phyloP scores from a whole-genome alignment of 1,140 invertebrate species.

The Conus ventricosus region DNA sequence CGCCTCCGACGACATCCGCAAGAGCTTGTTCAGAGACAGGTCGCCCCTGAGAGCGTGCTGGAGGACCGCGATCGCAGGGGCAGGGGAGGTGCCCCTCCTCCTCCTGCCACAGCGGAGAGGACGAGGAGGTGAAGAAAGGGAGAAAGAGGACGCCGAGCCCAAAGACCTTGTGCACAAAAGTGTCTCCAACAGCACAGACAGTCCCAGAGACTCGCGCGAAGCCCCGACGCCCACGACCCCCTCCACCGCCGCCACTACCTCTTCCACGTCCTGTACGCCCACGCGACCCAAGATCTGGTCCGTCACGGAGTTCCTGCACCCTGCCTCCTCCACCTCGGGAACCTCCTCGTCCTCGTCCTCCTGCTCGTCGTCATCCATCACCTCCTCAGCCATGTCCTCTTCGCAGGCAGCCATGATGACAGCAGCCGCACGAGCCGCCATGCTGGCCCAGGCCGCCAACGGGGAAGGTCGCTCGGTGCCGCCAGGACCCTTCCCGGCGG shows the following conservation, averaged over 20 bases:
- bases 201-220: background rate
- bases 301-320: constrained; percentile 53
- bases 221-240: constrained; percentile 15
- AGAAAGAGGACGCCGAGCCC: background rate
- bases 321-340: constrained; percentile 23
- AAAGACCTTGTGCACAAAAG: background rate
- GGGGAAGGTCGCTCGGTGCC: background rate
- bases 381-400: constrained; percentile 15
- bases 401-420: constrained; percentile 36
- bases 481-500: constrained; percentile 2
- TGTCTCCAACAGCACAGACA: background rate
- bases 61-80: background rate
- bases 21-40: constrained; percentile 29
- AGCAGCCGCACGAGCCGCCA: constrained; percentile 30
- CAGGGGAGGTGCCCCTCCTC: constrained; percentile 10
- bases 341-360: constrained; percentile 32
- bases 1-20: constrained; percentile 12
- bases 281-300: constrained; percentile 59
- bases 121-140: too few species aligned
- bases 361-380: constrained; percentile 28
- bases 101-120: background rate
- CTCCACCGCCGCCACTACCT: background rate
- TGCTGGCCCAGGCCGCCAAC: constrained; percentile 22
- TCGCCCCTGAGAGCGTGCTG: constrained; percentile 11
- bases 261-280: constrained; percentile 16